These are phyloP conservation scores for Mus pahari DNA, from an alignment of 2,113 vertebrate species.

Conservation along the genomic window DNA sequence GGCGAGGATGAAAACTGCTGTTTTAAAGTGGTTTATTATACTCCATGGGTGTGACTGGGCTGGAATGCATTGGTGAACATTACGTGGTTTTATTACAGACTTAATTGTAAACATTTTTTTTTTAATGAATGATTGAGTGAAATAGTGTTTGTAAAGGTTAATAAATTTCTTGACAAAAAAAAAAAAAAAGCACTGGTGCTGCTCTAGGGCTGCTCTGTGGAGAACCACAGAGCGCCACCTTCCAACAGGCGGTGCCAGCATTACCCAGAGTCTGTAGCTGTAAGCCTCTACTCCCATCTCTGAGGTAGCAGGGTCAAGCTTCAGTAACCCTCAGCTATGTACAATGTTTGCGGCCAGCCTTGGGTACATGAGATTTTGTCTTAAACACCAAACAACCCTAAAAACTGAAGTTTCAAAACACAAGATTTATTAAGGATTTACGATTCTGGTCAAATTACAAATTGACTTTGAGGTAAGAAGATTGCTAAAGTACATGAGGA, in stretches of 20 bases:
- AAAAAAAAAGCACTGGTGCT: background rate
- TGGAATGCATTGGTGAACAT: conserved; percentile 77
- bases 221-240: background rate
- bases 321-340: background rate
- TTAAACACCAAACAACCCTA: background rate
- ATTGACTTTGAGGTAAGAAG: background rate
- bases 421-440: conserved; percentile 15
- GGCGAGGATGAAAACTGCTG: conserved; percentile 83
- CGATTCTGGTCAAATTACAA: conserved; percentile 48
- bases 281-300: no score
- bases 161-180: conserved; percentile 73
- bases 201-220: background rate
- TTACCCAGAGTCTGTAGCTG: background rate
- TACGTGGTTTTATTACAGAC: conserved; percentile 81
- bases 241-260: background rate
- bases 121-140: conserved; percentile 74
- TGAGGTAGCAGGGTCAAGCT: background rate
- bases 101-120: conserved; percentile 81
- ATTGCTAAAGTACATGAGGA: background rate
- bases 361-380: background rate
- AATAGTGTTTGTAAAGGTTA: conserved; percentile 77
- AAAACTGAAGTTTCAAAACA: conserved; percentile 41
- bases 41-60: conserved; percentile 75
- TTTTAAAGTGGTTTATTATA: conserved; percentile 85
- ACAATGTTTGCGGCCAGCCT: background rate